Conservation (phyloP, 2,113 vertebrate species). For the Epinephelus moara region DNA sequence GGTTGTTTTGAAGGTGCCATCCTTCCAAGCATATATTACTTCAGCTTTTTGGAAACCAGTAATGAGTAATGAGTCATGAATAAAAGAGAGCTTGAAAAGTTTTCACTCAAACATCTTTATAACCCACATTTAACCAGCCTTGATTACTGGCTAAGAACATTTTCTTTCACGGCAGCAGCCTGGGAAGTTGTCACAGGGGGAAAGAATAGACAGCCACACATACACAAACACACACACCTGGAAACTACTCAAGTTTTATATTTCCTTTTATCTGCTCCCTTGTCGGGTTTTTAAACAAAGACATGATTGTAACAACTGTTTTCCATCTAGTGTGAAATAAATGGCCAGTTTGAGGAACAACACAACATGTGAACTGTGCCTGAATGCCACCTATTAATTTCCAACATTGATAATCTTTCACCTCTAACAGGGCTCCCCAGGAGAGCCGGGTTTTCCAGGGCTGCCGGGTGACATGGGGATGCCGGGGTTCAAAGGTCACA, state of each 20-base stretch:
- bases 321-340: slow-evolving; percentile 3
- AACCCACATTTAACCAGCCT: slow-evolving; percentile 20
- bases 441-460: slow-evolving; percentile 77
- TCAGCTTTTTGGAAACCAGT: not conserved
- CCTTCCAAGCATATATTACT: slow-evolving; percentile 6
- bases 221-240: slow-evolving; percentile 9
- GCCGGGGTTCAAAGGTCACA: slow-evolving; percentile 84
- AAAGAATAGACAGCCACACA: not conserved
- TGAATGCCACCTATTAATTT: not conserved
- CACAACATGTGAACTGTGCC: not conserved
- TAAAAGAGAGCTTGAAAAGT: not conserved
- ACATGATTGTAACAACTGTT: not conserved
- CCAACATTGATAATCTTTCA: slow-evolving; percentile 16
- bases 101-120: slow-evolving; percentile 12
- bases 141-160: slow-evolving; percentile 7
- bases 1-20: not conserved
- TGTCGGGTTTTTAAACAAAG: not conserved
- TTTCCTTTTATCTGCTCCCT: not conserved
- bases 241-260: slow-evolving; percentile 4
- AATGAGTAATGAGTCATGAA: not conserved
- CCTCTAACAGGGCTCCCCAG: slow-evolving; percentile 69
- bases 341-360: not conserved
- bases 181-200: not conserved
- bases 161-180: slow-evolving; percentile 10
- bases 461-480: slow-evolving; percentile 72